phyloP scores from a whole-genome alignment of 2,797 vertebrate genomes.

The Cryptoblepharus egeriae region DNA sequence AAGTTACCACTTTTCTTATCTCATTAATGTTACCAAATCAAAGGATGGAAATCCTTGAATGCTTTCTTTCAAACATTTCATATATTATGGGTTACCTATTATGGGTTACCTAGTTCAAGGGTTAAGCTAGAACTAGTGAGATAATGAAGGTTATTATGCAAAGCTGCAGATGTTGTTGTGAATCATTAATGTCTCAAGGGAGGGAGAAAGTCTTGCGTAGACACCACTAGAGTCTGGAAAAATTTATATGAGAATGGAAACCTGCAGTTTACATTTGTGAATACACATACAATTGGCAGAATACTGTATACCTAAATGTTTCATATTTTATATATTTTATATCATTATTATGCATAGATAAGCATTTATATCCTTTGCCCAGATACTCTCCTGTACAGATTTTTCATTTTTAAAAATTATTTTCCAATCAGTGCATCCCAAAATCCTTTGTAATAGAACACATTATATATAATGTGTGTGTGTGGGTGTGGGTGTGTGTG shows the following conservation, averaged over 20 bases:
- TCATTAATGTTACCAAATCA: conserved; percentile 17
- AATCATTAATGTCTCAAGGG: conserved; percentile 24
- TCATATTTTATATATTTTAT: background rate
- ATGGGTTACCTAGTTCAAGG: conserved; percentile 23
- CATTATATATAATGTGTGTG: too few species aligned
- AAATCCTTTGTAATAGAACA: too few species aligned
- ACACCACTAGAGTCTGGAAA: background rate
- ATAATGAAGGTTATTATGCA: conserved; percentile 6
- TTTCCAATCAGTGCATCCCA: background rate
- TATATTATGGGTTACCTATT: conserved; percentile 17
- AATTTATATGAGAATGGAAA: conserved; percentile 25
- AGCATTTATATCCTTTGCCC: background rate
- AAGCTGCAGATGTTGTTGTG: conserved; percentile 21
- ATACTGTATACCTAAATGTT: background rate
- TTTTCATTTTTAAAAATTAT: background rate
- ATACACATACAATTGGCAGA: background rate
- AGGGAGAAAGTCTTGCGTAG: background rate
- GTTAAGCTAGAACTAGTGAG: too few species aligned
- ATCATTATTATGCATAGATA: background rate
- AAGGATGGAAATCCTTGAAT: conserved; percentile 31
- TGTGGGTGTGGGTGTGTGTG: too few species aligned
- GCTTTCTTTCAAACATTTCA: conserved; percentile 50
- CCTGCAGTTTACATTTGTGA: conserved; percentile 9
- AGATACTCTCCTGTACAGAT: background rate
- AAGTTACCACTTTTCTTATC: conserved; percentile 56